A percentile compares a stretch with the other conserved stretches of the same genome.
Conservation (phyloP, 1,140 invertebrate species). For the Nylanderia fulva region DNA sequence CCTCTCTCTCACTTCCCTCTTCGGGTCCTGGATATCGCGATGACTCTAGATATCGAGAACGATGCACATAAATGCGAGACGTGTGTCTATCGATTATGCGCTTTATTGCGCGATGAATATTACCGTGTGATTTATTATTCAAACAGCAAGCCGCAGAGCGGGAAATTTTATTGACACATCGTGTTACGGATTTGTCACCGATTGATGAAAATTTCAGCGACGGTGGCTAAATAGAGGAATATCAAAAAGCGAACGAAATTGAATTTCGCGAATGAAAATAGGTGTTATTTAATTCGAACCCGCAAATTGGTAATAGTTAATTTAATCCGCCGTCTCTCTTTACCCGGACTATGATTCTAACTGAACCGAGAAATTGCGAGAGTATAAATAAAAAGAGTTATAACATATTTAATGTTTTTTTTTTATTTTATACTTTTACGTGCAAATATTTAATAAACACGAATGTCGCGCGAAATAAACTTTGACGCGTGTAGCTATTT, state of each 20-base stretch:
- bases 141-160: slow-evolving; percentile 16
- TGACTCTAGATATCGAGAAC: neutral
- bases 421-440: neutral
- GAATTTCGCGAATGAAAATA: neutral
- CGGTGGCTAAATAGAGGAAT: neutral
- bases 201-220: slow-evolving; percentile 42
- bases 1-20: neutral
- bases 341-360: neutral
- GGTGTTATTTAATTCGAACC: neutral
- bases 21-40: slow-evolving; percentile 5
- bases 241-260: slow-evolving; percentile 8
- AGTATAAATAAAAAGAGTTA: too few species aligned
- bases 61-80: slow-evolving; percentile 2
- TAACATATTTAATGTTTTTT: neutral
- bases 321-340: neutral
- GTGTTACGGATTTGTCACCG: neutral
- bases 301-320: neutral
- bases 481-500: neutral
- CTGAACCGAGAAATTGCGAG: neutral
- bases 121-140: slow-evolving; percentile 41
- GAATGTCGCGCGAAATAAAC: neutral
- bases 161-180: slow-evolving; percentile 32
- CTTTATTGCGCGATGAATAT: slow-evolving; percentile 14
- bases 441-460: neutral
- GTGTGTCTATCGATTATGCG: neutral